Evolutionary conservation across 2,797 vertebrate species (phyloP), one percentile per base, ranked within the genome.

Genomic region (Phoeniculus purpureus): DNA sequence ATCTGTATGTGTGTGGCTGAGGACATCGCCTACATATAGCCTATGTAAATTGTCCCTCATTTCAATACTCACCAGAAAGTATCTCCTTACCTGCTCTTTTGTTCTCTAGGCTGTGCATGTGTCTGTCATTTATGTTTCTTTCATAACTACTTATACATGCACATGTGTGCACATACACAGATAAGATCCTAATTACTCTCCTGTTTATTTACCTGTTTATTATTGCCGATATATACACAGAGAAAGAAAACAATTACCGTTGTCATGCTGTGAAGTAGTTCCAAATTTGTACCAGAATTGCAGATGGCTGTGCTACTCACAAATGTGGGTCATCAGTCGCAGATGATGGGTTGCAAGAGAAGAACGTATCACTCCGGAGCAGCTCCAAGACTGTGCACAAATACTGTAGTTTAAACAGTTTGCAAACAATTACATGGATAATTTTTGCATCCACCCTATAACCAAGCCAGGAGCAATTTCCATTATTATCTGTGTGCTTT

Each of bases 401-500:
- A 55, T 66, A 13, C 11, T 72, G 1, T 31, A 62, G 9, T 15
- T 79, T 56, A 66, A 68, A 78, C 22, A 47, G 10, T 37, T 66
- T 66, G 78, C n/a, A 47, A 71, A 48, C 7, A 66, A n/a, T 58
- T 50, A 23, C 31, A 48, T 51, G 5, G 5, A 8, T 62, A 40
- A 48, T 66, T 48, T 61, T 81, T 90, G 1, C 22, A 66, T 51
- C 27, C 15, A 68, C 87, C 48, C 26, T 78, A 26, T 40, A 58
- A 40, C 66, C 10, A 81, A 84, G 3, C 4, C 52, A 78, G 48
- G 79, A 81, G 15, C 7, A 58, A 62, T 61, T 89, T 84, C 76
- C 12, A 48, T 0, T 1, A 37, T 37, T 65, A 48, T 9, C 45
- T 8, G 0, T 55, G 26, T 15, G 54, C 32, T 10, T 81, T 65